Conservation (phyloP, 2,888 invertebrate species). For the Gibbula magus region DNA sequence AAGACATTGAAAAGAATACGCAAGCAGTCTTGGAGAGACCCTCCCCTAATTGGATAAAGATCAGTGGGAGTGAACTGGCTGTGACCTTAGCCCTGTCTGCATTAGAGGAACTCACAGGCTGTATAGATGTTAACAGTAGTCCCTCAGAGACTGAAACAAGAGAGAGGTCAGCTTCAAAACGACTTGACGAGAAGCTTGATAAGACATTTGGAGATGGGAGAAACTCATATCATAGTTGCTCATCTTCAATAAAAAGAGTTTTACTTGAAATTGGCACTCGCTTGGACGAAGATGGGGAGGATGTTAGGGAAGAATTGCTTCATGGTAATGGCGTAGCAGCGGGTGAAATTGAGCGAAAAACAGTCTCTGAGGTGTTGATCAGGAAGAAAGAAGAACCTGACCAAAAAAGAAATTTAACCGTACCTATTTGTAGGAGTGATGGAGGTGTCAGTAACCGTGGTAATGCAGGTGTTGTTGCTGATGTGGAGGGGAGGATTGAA, state of each 20-base stretch:
- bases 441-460: background rate
- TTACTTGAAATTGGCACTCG: background rate
- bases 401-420: background rate
- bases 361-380: background rate
- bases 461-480: slow-evolving; percentile 7
- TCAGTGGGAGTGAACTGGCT: slow-evolving; percentile 58
- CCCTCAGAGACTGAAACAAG: slow-evolving; percentile 21
- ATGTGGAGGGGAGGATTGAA: slow-evolving; percentile 23
- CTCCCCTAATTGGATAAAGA: slow-evolving; percentile 48
- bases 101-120: slow-evolving; percentile 58
- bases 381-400: background rate
- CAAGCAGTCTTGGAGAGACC: slow-evolving; percentile 49
- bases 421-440: background rate
- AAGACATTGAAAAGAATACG: slow-evolving; percentile 59
- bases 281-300: background rate
- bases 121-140: slow-evolving; percentile 31
- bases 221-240: background rate
- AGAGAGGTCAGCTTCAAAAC: slow-evolving; percentile 13
- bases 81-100: slow-evolving; percentile 67
- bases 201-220: slow-evolving; percentile 1
- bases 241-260: slow-evolving; percentile 9
- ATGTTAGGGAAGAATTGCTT: background rate
- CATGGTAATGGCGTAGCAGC: background rate
- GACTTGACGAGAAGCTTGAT: background rate
- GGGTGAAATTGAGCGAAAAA: background rate